Percentiles rank a stretch among this genome's conserved stretches.
phyloP scores from a whole-genome alignment of 2,113 vertebrate species.

The Stegostoma tigrinum region DNA sequence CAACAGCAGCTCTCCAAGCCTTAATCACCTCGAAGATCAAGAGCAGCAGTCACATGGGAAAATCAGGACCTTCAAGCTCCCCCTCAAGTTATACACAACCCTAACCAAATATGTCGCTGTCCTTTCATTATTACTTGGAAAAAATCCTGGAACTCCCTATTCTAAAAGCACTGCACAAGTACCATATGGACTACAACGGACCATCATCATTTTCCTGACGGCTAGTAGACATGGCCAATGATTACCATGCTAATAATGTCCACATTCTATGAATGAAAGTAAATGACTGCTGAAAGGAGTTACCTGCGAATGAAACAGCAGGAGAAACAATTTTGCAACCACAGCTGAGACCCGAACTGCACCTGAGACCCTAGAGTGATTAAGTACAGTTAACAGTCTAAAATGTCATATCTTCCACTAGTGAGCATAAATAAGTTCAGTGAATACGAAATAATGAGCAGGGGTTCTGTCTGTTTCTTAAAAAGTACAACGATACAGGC shows the following conservation, averaged over 20 bases:
- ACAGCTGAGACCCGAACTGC: background rate
- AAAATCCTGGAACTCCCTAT: background rate
- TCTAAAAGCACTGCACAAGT: background rate
- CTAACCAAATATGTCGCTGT: background rate
- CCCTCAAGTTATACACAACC: background rate
- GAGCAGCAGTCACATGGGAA: background rate
- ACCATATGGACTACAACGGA: background rate
- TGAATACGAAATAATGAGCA: background rate
- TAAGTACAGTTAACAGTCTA: background rate
- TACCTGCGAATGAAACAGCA: too few species aligned
- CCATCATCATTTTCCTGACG: background rate
- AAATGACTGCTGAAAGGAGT: background rate
- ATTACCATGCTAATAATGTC: background rate
- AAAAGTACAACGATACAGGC: background rate
- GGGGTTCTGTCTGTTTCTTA: background rate
- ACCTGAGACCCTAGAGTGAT: background rate
- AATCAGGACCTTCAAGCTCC: background rate
- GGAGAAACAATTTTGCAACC: background rate
- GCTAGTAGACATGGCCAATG: background rate
- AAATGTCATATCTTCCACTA: background rate
- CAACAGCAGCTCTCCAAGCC: background rate
- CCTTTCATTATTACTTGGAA: background rate
- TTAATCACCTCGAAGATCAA: background rate
- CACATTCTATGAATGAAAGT: background rate
- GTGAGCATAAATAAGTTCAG: background rate